These are phyloP conservation scores for Isurus oxyrinchus DNA, from an alignment of 2,113 vertebrate genomes.

Conservation along the genomic window DNA sequence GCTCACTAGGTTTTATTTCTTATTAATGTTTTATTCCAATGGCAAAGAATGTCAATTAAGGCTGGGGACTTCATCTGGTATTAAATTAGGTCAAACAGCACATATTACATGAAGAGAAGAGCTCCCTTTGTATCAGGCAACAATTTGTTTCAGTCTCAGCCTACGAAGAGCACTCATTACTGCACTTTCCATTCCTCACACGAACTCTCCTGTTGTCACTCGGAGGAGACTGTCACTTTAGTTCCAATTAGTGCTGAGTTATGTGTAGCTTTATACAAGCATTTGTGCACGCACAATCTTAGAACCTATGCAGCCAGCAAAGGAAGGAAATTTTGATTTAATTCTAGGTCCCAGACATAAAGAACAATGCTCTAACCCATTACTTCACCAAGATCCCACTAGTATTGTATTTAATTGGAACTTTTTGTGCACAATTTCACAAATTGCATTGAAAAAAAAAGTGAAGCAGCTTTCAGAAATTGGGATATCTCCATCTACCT, in stretches of 20 bases:
- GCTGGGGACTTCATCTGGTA: background rate
- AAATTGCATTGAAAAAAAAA: background rate
- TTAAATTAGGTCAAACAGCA: background rate
- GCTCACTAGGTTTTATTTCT: background rate
- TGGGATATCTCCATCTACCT: background rate
- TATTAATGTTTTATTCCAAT: background rate
- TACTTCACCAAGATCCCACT: background rate
- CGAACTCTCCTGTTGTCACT: background rate
- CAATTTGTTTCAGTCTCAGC: background rate
- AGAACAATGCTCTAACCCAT: background rate
- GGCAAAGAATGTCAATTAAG: background rate
- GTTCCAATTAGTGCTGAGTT: conserved; percentile 16
- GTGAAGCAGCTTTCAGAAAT: too few species aligned
- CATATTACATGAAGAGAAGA: background rate
- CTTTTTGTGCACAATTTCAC: background rate
- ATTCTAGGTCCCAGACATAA: background rate
- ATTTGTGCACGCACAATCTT: background rate
- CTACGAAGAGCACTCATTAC: background rate
- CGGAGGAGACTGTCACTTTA: background rate
- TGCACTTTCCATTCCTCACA: background rate
- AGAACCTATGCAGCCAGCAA: background rate
- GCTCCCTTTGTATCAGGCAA: background rate
- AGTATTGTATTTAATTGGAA: background rate
- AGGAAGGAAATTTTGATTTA: background rate
- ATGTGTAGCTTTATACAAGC: background rate